These are phyloP conservation scores for Oreotrochilus melanogaster DNA, from an alignment of 2,113 vertebrate species.

Conservation along the genomic window DNA sequence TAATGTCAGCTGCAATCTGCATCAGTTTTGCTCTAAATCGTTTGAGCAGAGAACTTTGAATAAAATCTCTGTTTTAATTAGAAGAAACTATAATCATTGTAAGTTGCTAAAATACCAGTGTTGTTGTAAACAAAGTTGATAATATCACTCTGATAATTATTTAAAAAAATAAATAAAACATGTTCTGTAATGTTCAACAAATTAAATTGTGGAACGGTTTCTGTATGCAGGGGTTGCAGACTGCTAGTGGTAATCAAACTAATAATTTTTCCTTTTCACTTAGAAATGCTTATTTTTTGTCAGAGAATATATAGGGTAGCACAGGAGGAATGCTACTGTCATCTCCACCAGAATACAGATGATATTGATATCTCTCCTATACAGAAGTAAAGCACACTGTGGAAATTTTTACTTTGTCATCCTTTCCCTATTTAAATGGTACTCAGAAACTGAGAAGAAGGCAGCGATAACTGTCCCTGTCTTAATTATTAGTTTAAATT, in stretches of 20 bases:
- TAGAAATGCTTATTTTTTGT: background rate
- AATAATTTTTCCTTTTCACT: conserved; percentile 7
- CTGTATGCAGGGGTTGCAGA: background rate
- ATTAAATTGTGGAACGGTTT: background rate
- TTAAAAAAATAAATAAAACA: conserved; percentile 34
- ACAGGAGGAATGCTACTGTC: background rate
- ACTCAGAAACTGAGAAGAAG: background rate
- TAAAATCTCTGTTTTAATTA: background rate
- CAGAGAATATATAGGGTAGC: background rate
- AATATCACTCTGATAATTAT: conserved; percentile 3
- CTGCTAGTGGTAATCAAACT: conserved; percentile 16
- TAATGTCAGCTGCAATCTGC: background rate
- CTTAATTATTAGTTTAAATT: background rate
- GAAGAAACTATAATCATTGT: background rate
- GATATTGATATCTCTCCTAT: background rate
- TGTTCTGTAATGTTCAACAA: background rate
- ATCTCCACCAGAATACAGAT: background rate
- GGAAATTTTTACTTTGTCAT: background rate
- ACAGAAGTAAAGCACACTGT: background rate
- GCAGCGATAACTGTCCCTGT: background rate
- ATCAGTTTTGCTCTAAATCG: background rate
- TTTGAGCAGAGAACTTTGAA: background rate
- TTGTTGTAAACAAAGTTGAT: conserved; percentile 45
- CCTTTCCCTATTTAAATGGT: background rate
- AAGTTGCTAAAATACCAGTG: background rate